These are phyloP conservation scores for Drosophila kanekoi DNA, from an alignment of 2,888 invertebrate species.

Conservation along the genomic window DNA sequence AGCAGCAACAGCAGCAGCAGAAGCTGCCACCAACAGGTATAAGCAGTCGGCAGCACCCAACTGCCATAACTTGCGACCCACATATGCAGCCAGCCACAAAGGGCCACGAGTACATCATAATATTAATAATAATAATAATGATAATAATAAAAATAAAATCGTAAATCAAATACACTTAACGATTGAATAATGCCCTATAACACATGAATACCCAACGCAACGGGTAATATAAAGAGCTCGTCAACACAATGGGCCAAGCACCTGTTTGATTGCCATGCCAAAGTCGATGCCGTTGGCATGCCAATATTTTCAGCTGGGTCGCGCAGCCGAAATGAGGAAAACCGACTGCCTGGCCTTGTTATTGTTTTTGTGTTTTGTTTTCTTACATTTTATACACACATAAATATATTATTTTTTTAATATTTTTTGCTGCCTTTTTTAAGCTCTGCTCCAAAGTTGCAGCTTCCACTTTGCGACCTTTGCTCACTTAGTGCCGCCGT, in stretches of 20 bases:
- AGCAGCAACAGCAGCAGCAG: slow-evolving; percentile 13
- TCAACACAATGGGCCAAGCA: slow-evolving; percentile 2
- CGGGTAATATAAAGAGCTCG: neutral
- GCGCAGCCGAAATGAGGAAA: slow-evolving; percentile 5
- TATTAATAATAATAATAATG: slow-evolving; percentile 15
- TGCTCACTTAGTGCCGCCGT: neutral
- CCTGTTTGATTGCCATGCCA: slow-evolving; percentile 24
- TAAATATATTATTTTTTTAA: neutral
- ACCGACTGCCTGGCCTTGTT: slow-evolving; percentile 22
- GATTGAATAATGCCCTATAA: slow-evolving; percentile 1
- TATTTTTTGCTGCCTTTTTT: slow-evolving; percentile 8
- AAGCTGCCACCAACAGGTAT: neutral
- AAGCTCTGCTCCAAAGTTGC: slow-evolving; percentile 22
- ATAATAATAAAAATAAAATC: slow-evolving; percentile 16
- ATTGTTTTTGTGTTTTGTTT: slow-evolving; percentile 27
- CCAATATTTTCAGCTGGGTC: slow-evolving; percentile 17
- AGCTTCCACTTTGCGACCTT: slow-evolving; percentile 8
- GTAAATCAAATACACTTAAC: slow-evolving; percentile 30
- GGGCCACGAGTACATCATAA: slow-evolving; percentile 5
- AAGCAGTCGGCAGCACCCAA: neutral
- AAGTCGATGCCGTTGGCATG: slow-evolving; percentile 14
- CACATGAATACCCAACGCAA: neutral
- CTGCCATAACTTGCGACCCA: slow-evolving; percentile 21
- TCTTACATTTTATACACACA: neutral
- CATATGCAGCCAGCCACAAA: slow-evolving; percentile 14